Base-by-base conservation (phyloP, 2,797 vertebrate species). In the Rhynchotus rufescens region DNA sequence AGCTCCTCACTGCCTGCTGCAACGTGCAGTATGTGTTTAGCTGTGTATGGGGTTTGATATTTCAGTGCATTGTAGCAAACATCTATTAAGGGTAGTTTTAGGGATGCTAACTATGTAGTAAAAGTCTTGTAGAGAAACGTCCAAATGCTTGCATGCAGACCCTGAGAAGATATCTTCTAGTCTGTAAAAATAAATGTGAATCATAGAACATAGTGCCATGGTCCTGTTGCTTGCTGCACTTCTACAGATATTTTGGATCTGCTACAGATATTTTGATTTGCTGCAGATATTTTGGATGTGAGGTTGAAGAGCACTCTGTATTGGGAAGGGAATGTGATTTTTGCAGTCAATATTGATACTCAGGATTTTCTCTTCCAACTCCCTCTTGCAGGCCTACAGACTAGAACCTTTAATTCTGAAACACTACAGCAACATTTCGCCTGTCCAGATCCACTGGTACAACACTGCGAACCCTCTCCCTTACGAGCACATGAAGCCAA, bases 371-470 rank as follows among this genome's bases (percentile, higher is more conserved):
- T 93, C 47, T 78, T 47, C 80, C 23, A 8, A 81, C 69, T 91
- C 22, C 49, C 60, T 73, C 79, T 89, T 85, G 7, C 93, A 99
- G 99, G 99, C 99, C 90, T 99, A 99, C 94, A 98, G 99, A 90
- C 97, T 99, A 97, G 99, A 99, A 95, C 99, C 99, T 6, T 98
- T 99, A 88, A 98, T 99, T 94, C 97, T 99, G 90, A 99, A 99
- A 80, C 99, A 99, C 97, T 99, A 99, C 97, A 99, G 98, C 98
- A 99, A 99, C 96, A 97, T 99, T 73, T 97, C 98, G 3, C 99
- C 99, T 4, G 98, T 99, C 61, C 99, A 99, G 95, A 99, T 99
- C 96, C 99, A 99, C 97, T 99, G 99, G 98, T 99, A 98, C 90
- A 99, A 99, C 75, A 99, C 98, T 10, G 97, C 97, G 26, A 99